These are phyloP conservation scores for Melinaea menophilus DNA, from an alignment of 2,888 invertebrate genomes.

Conservation along the genomic window DNA sequence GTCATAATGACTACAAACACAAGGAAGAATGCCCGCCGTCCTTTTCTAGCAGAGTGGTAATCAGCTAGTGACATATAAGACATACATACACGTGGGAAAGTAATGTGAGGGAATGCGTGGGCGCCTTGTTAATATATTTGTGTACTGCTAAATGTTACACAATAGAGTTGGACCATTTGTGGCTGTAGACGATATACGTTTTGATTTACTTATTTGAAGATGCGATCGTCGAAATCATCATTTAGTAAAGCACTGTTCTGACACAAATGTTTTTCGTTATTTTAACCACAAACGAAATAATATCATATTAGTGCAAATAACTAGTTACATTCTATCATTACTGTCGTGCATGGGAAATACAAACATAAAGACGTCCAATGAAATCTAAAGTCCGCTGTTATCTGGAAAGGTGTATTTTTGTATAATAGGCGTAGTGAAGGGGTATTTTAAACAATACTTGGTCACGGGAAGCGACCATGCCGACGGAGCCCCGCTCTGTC, in stretches of 20 bases:
- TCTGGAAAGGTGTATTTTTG: neutral
- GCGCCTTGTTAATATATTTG: slow-evolving; percentile 16
- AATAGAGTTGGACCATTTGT: neutral
- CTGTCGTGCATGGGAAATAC: slow-evolving; percentile 1
- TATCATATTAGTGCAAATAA: too few species aligned
- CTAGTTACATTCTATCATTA: neutral
- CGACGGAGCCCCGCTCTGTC: slow-evolving; percentile 16
- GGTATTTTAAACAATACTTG: slow-evolving; percentile 36
- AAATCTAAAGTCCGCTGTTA: neutral
- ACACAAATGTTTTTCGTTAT: too few species aligned
- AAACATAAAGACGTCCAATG: neutral
- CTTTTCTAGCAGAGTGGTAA: slow-evolving; percentile 33
- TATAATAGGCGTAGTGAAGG: slow-evolving; percentile 11
- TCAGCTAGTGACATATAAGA: slow-evolving; percentile 36
- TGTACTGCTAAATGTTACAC: slow-evolving; percentile 1
- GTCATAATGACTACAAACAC: slow-evolving; percentile 35
- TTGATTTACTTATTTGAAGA: too few species aligned
- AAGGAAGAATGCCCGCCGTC: slow-evolving; percentile 29
- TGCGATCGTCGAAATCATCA: too few species aligned
- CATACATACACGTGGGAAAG: slow-evolving; percentile 58
- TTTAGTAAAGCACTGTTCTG: too few species aligned
- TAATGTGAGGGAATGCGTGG: slow-evolving; percentile 38
- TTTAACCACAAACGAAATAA: too few species aligned
- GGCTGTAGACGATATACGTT: too few species aligned
- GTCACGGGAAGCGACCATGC: slow-evolving; percentile 55